Evolutionary conservation across 2,113 vertebrate species (phyloP).

Genomic region (Emydocephalus ijimae): DNA sequence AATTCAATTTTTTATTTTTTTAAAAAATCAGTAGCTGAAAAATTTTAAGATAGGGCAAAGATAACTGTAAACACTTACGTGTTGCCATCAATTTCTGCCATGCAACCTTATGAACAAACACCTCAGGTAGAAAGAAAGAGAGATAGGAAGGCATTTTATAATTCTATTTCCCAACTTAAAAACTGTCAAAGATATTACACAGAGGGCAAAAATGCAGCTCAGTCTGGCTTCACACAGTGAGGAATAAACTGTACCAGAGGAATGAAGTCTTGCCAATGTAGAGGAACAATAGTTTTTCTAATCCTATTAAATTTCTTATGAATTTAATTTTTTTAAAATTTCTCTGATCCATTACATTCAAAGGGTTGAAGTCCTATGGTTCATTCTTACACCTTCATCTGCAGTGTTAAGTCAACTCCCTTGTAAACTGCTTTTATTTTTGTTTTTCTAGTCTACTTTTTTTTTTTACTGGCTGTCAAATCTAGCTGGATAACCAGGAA

Average conservation of each 20-base stretch:
- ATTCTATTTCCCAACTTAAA: not conserved
- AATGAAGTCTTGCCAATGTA: not conserved
- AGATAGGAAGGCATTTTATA: not conserved
- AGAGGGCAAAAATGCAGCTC: not conserved
- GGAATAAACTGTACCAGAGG: not conserved
- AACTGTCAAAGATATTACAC: not conserved
- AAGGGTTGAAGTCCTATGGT: slow-evolving; percentile 14
- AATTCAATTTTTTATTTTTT: not conserved
- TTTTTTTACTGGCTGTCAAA: not conserved
- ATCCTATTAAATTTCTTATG: slow-evolving; percentile 17
- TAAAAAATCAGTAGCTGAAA: not conserved
- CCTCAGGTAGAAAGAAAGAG: not conserved
- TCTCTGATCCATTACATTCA: slow-evolving; percentile 13
- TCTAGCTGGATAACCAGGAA: not conserved
- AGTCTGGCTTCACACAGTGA: not conserved
- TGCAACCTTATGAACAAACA: not conserved
- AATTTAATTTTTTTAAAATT: not conserved
- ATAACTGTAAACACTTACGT: not conserved
- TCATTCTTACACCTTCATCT: not conserved
- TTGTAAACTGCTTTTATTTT: not conserved
- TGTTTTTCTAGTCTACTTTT: not conserved
- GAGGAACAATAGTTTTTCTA: not conserved
- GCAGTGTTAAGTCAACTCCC: not conserved
- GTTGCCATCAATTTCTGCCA: not conserved
- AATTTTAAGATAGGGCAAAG: not conserved